Conservation (phyloP, 2,888 invertebrate genomes). For the Maniola hyperantus region DNA sequence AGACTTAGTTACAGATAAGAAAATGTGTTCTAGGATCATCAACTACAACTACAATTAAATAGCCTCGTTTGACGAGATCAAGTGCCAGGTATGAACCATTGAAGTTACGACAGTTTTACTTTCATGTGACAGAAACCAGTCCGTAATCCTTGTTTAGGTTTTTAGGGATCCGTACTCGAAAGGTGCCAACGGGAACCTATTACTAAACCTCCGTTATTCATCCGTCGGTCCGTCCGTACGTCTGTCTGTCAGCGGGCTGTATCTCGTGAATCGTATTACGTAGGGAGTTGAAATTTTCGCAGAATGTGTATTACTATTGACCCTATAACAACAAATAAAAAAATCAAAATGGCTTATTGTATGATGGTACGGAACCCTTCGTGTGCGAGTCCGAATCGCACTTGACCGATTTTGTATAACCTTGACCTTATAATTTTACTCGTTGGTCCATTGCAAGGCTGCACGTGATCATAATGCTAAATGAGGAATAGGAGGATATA, state of each 20-base stretch:
- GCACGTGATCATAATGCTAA: constrained; percentile 66
- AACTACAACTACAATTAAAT: neutral
- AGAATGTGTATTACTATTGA: no score
- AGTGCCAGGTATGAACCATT: constrained; percentile 20
- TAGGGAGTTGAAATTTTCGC: no score
- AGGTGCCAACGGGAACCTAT: no score
- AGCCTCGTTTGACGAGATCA: constrained; percentile 29
- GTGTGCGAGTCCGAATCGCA: no score
- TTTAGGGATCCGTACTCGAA: neutral
- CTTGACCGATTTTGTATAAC: constrained; percentile 32
- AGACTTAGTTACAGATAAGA: constrained; percentile 2
- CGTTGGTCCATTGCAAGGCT: constrained; percentile 60
- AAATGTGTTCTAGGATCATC: constrained; percentile 9
- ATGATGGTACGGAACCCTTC: no score
- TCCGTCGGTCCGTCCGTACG: no score
- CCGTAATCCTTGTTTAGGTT: constrained; percentile 28
- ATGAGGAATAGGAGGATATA: constrained; percentile 64
- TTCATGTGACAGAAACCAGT: constrained; percentile 34
- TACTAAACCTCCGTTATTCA: no score
- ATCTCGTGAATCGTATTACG: no score
- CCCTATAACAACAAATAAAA: no score
- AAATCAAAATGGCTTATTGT: no score
- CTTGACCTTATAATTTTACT: constrained; percentile 60
- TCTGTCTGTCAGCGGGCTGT: no score
- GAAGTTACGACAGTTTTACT: constrained; percentile 21